Evolutionary conservation across 2,888 invertebrate genomes (phyloP).

Genomic region (Aelia acuminata): DNA sequence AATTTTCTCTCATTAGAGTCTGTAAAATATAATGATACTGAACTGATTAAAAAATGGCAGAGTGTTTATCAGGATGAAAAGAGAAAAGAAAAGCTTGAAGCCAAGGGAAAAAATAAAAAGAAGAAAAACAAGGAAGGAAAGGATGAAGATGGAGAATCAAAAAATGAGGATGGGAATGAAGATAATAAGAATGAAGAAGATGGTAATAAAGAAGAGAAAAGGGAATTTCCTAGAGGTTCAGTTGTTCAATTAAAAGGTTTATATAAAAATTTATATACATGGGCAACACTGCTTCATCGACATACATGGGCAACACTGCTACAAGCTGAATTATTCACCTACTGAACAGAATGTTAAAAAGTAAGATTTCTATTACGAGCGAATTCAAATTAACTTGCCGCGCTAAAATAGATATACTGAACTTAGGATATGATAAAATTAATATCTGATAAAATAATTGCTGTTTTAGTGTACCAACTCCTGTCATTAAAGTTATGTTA

Average conservation of each 20-base stretch:
- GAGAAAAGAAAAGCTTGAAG: constrained; percentile 76
- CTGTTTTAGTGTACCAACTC: too few relatives aligned
- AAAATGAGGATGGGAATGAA: constrained; percentile 67
- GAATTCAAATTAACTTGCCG: too few relatives aligned
- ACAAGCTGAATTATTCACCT: too few relatives aligned
- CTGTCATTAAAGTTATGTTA: too few relatives aligned
- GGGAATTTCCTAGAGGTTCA: constrained; percentile 80
- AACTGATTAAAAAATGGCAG: constrained; percentile 80
- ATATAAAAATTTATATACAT: too few relatives aligned
- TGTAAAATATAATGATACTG: constrained; percentile 78
- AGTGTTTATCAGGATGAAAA: constrained; percentile 75
- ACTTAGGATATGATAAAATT: too few relatives aligned
- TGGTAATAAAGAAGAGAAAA: constrained; percentile 66
- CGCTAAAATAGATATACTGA: too few relatives aligned
- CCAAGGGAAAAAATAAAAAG: constrained; percentile 69
- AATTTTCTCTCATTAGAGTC: constrained; percentile 80
- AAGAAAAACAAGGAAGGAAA: constrained; percentile 71
- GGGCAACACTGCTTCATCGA: too few relatives aligned
- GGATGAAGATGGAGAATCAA: constrained; percentile 58
- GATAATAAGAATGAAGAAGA: constrained; percentile 65
- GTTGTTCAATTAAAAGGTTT: constrained; percentile 80
- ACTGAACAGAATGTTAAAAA: too few relatives aligned
- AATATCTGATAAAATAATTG: too few relatives aligned
- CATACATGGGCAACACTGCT: too few relatives aligned
- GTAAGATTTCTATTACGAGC: too few relatives aligned